Percentiles rank a stretch among this genome's conserved stretches.
These are phyloP conservation scores for Rotaria magnacalcarata DNA, from an alignment of 2,888 invertebrate genomes.

Conservation along the genomic window DNA sequence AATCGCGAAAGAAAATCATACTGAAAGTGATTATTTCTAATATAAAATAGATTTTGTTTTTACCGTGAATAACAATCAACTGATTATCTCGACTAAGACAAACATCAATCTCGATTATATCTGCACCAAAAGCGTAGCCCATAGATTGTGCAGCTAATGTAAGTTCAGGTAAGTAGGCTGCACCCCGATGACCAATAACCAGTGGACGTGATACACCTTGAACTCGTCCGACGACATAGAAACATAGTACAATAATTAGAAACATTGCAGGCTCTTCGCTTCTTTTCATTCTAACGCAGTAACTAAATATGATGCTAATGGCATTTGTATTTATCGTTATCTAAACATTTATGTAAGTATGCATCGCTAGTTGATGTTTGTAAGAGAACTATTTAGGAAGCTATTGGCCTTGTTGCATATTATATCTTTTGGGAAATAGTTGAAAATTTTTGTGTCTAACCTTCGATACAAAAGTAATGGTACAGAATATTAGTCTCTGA, in stretches of 20 bases:
- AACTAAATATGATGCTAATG: not conserved
- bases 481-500: too few species aligned
- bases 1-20: not conserved
- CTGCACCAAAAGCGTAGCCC: not conserved
- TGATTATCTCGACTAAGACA: conserved; percentile 26
- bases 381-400: not conserved
- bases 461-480: too few species aligned
- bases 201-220: not conserved
- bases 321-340: not conserved
- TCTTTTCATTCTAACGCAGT: not conserved
- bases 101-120: conserved; percentile 25
- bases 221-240: not conserved
- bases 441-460: not conserved
- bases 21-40: not conserved
- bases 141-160: not conserved
- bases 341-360: not conserved
- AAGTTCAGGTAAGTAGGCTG: conserved; percentile 26
- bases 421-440: not conserved
- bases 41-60: not conserved
- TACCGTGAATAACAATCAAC: conserved; percentile 23
- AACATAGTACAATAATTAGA: not conserved
- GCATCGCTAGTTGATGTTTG: not conserved
- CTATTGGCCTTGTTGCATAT: not conserved
- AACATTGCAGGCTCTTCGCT: not conserved
- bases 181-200: conserved; percentile 3